A percentile compares a stretch with the other conserved stretches of the same genome.
Conservation (phyloP, 2,113 vertebrate species). For the Grallaria varia region DNA sequence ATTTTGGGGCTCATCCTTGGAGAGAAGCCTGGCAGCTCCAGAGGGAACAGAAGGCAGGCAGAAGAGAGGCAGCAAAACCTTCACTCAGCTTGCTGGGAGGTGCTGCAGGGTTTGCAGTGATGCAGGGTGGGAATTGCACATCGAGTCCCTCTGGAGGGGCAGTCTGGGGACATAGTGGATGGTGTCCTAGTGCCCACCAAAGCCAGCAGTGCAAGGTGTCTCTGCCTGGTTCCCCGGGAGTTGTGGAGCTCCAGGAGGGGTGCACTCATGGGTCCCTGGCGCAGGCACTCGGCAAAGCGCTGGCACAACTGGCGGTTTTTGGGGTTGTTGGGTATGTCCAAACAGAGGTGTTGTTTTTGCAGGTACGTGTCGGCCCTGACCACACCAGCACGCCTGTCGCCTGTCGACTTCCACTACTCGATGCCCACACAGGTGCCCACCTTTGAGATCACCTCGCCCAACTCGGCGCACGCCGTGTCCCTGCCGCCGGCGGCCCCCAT, state of each 20-base stretch:
- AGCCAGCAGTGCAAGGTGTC: not conserved
- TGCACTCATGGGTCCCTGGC: rapidly evolving
- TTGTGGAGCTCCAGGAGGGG: not conserved
- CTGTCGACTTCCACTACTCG: constrained; percentile 95
- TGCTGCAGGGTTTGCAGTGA: not conserved
- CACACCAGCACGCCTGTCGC: constrained; percentile 93
- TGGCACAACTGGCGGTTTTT: rapidly evolving
- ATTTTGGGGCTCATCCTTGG: not conserved
- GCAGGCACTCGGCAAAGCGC: rapidly evolving
- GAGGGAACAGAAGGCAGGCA: not conserved
- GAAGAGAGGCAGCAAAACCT: not conserved
- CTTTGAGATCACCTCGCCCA: constrained; percentile 96
- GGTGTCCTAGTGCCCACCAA: not conserved
- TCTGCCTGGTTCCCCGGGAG: not conserved
- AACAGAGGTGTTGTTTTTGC: constrained; percentile 8
- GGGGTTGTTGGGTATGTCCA: not conserved
- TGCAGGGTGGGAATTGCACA: not conserved
- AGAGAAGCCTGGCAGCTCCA: not conserved
- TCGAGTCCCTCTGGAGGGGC: rapidly evolving
- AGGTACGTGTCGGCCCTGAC: constrained; percentile 98
- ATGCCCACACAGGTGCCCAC: constrained; percentile 92
- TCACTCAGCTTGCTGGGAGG: not conserved
- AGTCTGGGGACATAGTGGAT: not conserved
- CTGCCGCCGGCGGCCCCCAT: constrained; percentile 88
- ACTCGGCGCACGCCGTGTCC: constrained; percentile 90